Percentiles rank a stretch among this genome's conserved stretches.
Conservation (phyloP, 1,140 invertebrate genomes). For the Gryon sp. region DNA sequence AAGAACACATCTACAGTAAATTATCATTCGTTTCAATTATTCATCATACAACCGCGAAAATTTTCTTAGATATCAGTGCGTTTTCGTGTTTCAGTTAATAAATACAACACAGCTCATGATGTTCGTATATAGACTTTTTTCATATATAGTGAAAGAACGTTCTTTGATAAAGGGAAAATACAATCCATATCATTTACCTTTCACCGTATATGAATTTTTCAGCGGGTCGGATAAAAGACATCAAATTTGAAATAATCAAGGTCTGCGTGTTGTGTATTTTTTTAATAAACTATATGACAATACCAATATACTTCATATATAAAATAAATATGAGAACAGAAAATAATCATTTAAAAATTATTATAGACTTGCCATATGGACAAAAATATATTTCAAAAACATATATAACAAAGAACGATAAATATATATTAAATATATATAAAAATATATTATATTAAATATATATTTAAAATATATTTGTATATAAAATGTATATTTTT, state of each 20-base stretch:
- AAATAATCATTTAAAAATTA: too few species aligned
- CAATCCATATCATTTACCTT: constrained; percentile 13
- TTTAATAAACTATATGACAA: too few species aligned
- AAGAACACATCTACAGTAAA: too few species aligned
- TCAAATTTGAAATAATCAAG: constrained; percentile 19
- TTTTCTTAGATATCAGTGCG: constrained; percentile 47
- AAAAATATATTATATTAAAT: too few species aligned
- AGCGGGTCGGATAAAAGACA: constrained; percentile 9
- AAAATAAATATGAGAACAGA: too few species aligned
- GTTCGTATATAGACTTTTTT: constrained; percentile 44
- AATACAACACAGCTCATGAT: constrained; percentile 26
- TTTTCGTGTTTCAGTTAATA: constrained; percentile 35
- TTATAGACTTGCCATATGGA: too few species aligned
- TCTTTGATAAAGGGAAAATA: constrained; percentile 18
- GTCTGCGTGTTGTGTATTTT: constrained; percentile 1
- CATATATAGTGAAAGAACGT: constrained; percentile 13
- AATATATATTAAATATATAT: constrained; percentile 1
- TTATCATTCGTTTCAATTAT: constrained; percentile 35
- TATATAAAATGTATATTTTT: too few species aligned
- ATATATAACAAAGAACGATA: neutral
- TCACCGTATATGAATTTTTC: constrained; percentile 29
- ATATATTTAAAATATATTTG: too few species aligned
- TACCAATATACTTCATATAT: too few species aligned
- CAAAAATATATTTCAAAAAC: too few species aligned
- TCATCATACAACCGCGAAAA: constrained; percentile 15